These are phyloP conservation scores for Centropus bengalensis DNA, from an alignment of 2,113 vertebrate species.

Conservation along the genomic window DNA sequence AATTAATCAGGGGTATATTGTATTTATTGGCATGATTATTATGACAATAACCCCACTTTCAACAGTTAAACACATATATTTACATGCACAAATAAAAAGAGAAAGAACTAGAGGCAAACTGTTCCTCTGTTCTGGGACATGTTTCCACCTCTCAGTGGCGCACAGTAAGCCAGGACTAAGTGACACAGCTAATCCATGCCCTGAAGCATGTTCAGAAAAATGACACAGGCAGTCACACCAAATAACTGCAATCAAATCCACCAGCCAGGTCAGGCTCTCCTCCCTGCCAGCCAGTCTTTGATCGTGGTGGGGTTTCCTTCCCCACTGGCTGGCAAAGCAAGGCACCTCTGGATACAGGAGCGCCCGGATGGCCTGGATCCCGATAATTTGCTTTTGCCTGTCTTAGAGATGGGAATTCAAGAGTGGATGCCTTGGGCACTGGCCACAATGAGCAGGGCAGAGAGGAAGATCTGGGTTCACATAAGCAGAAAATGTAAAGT, in stretches of 20 bases:
- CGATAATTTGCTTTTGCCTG: not conserved
- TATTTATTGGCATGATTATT: not conserved
- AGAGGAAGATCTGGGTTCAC: not conserved
- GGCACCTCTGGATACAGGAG: not conserved
- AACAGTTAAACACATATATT: not conserved
- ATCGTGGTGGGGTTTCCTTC: not conserved
- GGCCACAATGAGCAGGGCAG: not conserved
- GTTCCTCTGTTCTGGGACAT: not conserved
- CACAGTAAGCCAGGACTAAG: not conserved
- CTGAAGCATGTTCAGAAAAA: not conserved
- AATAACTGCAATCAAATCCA: not conserved
- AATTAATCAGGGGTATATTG: not conserved
- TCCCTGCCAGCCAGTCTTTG: not conserved
- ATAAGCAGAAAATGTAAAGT: accelerated
- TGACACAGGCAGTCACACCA: not conserved
- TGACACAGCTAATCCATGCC: not conserved
- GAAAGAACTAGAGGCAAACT: not conserved
- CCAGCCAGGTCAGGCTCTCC: not conserved
- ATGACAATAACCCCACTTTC: not conserved
- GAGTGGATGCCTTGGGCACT: not conserved
- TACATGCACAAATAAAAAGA: not conserved
- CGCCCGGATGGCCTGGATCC: not conserved
- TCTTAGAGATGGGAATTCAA: not conserved
- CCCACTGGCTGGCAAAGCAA: not conserved
- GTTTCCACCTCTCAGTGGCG: not conserved